These are phyloP conservation scores for Podarcis siculus DNA, from an alignment of 2,797 vertebrate genomes.

Conservation along the genomic window DNA sequence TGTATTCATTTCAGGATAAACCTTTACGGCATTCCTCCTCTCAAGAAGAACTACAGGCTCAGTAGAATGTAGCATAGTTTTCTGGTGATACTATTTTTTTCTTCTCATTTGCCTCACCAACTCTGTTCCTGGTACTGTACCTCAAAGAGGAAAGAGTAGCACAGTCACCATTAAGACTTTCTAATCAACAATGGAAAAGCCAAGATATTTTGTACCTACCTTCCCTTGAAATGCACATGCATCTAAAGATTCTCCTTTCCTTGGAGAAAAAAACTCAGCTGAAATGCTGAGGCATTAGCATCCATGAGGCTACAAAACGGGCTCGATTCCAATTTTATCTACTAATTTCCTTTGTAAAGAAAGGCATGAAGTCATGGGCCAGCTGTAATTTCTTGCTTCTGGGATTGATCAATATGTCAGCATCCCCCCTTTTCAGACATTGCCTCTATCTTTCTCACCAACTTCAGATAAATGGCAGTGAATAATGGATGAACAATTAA, in stretches of 20 bases:
- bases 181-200: neutral
- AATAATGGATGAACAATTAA: slow-evolving; percentile 5
- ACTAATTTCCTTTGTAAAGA: neutral
- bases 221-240: neutral
- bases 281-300: neutral
- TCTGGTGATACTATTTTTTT: neutral
- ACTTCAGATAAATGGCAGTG: neutral
- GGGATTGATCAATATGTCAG: neutral
- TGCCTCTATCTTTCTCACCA: neutral
- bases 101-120: neutral
- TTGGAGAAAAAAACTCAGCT: neutral
- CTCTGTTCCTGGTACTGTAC: no score
- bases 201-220: neutral
- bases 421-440: neutral
- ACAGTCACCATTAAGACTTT: neutral
- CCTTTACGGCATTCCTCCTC: neutral
- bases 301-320: neutral
- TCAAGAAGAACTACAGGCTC: neutral
- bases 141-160: neutral
- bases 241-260: neutral
- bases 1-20: neutral
- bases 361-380: neutral
- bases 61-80: neutral
- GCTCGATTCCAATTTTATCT: neutral
- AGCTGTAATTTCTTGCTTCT: neutral